Evolutionary conservation across 2,113 vertebrate genomes (phyloP).

Genomic region (Empidonax alnorum): DNA sequence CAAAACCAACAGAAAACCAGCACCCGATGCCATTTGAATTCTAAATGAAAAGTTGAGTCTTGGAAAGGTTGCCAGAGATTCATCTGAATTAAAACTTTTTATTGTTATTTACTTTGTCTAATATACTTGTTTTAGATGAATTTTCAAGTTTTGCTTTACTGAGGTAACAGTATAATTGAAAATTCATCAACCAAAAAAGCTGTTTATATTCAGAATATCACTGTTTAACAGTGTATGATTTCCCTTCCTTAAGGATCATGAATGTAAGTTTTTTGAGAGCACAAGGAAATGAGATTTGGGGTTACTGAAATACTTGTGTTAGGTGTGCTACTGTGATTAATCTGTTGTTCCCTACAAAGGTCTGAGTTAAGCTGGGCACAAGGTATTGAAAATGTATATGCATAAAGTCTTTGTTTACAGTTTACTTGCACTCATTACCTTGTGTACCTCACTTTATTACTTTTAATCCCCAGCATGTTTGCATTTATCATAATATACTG

Average conservation of each 20-base stretch:
- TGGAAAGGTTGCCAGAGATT: neutral
- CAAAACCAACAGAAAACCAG: neutral
- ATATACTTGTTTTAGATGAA: neutral
- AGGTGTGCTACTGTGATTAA: neutral
- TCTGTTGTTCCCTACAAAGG: neutral
- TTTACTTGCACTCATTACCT: constrained; percentile 52
- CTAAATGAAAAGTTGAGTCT: neutral
- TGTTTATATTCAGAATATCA: neutral
- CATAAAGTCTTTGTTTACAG: constrained; percentile 27
- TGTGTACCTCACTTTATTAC: constrained; percentile 43
- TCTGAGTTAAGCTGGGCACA: neutral
- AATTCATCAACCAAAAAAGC: neutral
- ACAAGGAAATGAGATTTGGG: neutral
- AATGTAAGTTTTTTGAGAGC: neutral
- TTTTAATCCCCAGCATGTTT: constrained; percentile 62
- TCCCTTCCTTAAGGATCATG: neutral
- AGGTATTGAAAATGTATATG: neutral
- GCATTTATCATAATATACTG: constrained; percentile 67
- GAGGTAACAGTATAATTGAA: neutral
- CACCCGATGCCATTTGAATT: neutral
- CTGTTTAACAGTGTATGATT: neutral
- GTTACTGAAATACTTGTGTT: neutral
- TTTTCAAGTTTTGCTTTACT: neutral
- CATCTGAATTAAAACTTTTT: neutral
- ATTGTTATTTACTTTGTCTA: neutral